phyloP scores from a whole-genome alignment of 92 coral and sea anemone species.

The Zoanthus sociatus region DNA sequence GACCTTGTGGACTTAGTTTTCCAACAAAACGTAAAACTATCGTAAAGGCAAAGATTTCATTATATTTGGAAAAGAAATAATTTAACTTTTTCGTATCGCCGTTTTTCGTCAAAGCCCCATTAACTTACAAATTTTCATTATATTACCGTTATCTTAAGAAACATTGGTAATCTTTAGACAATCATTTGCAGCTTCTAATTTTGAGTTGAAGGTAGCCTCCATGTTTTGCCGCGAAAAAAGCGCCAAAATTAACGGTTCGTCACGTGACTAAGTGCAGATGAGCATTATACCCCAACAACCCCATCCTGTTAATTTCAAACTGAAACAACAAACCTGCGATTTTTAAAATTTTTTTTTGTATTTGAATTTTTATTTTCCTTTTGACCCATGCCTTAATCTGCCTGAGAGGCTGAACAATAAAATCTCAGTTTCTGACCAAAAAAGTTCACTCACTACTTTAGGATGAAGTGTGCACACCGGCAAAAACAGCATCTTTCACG shows the following conservation, averaged over 20 bases:
- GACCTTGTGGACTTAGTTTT: neutral
- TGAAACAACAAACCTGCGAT: neutral
- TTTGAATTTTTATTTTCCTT: neutral
- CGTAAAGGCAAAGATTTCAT: slow-evolving; percentile 1
- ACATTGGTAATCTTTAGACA: neutral
- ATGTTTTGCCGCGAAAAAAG: slow-evolving; percentile 25
- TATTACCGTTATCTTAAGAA: slow-evolving; percentile 9
- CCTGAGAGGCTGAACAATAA: too few relatives aligned
- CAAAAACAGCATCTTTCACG: too few relatives aligned
- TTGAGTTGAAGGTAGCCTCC: slow-evolving; percentile 5
- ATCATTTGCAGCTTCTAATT: slow-evolving; percentile 6
- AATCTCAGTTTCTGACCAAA: too few relatives aligned
- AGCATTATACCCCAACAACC: neutral
- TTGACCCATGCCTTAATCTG: slow-evolving; percentile 35
- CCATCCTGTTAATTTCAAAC: neutral
- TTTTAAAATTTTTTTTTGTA: slow-evolving; percentile 2
- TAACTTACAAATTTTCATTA: slow-evolving; percentile 5
- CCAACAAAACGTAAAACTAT: neutral
- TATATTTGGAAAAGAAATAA: neutral
- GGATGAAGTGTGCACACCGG: too few relatives aligned
- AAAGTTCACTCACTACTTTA: too few relatives aligned
- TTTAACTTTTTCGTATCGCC: neutral
- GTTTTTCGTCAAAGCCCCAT: slow-evolving; percentile 3
- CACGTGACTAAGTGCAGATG: slow-evolving; percentile 25
- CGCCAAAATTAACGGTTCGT: slow-evolving; percentile 25